Base-by-base conservation (phyloP, 2,888 invertebrate species). In the Archaeoteleia sp. region DNA sequence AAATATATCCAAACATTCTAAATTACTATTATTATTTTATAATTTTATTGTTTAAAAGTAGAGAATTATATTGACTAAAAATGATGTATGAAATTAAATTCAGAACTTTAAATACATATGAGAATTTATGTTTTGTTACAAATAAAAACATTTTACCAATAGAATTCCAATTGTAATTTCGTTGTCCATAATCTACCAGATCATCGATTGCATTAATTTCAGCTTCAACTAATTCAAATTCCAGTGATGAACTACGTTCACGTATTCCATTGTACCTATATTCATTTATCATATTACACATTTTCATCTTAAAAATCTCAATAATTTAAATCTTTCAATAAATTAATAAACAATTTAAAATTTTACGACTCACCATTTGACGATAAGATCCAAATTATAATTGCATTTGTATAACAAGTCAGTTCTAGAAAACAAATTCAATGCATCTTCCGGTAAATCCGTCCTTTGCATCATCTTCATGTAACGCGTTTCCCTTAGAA, bases 401-500 rank as follows among this genome's bases (percentile, higher is more conserved):
- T 82, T 78, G 13, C 78, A 80, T 12, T 78, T 84, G 62, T 88
- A 89, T 42, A 96, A 87, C 63, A 90, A 90, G 78, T 94, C 92
- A 73, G 91, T 89, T 54, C 91, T 88, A 0, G 87, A 87, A 77
- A 90, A 94, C 32, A 96, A 87, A 12, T 89, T 88, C 8, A 87
- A 73, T 0, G 92, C 91, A 46, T 90, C 89, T 1, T 87, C 79
- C 0, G 91, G 90, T 58, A 94, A 87, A 14, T 90, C 88, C 60
- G 89, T 89, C 70, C 89, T 88, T 0, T 89, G 88, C 75, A 91
- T 88, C 49, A 90, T 89, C 0, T 63, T 48, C 86, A 95, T 87
- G 76, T 95, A 95, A 57, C 92, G 91, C 23, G 94, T 92, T 87
- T 97, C 96, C 48, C 92, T 89, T n/a, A 97, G 84, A 9, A 93